Conservation (phyloP, 2,113 vertebrate genomes). For the Holacanthus passer region DNA sequence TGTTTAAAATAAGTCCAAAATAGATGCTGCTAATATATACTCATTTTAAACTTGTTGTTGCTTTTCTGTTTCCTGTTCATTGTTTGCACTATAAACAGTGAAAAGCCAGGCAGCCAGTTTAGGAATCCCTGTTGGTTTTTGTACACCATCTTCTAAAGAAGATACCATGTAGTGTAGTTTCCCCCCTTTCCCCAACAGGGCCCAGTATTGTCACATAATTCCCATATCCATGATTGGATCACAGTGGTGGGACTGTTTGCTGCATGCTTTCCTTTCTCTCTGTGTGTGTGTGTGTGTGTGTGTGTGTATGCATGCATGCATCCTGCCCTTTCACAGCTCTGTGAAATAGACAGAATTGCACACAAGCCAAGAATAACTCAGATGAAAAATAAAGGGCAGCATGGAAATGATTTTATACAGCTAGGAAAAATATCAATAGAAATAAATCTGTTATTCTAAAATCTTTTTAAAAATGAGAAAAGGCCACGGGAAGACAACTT, state of each 20-base stretch:
- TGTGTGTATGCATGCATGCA: constrained; percentile 10
- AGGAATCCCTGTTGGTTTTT: constrained; percentile 17
- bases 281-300: background rate
- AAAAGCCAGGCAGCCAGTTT: background rate
- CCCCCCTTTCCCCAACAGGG: background rate
- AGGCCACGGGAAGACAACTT: constrained; percentile 31
- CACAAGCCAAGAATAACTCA: constrained; percentile 48
- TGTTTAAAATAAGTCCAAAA: constrained; percentile 52
- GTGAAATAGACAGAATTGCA: constrained; percentile 26
- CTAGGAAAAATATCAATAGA: constrained; percentile 33
- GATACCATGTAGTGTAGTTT: background rate
- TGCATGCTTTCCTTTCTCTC: background rate
- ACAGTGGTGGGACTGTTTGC: constrained; percentile 28
- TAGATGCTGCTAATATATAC: background rate
- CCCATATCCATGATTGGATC: constrained; percentile 35
- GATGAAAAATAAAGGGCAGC: constrained; percentile 52
- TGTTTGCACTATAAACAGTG: constrained; percentile 30
- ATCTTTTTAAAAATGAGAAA: constrained; percentile 13
- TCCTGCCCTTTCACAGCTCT: constrained; percentile 61
- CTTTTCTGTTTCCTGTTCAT: constrained; percentile 44
- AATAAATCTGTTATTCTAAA: constrained; percentile 37
- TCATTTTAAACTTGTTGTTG: constrained; percentile 24
- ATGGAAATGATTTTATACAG: constrained; percentile 36
- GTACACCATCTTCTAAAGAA: constrained; percentile 1
- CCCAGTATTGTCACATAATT: constrained; percentile 42